phyloP scores from a whole-genome alignment of 2,797 vertebrate species.

The Thunnus albacares region DNA sequence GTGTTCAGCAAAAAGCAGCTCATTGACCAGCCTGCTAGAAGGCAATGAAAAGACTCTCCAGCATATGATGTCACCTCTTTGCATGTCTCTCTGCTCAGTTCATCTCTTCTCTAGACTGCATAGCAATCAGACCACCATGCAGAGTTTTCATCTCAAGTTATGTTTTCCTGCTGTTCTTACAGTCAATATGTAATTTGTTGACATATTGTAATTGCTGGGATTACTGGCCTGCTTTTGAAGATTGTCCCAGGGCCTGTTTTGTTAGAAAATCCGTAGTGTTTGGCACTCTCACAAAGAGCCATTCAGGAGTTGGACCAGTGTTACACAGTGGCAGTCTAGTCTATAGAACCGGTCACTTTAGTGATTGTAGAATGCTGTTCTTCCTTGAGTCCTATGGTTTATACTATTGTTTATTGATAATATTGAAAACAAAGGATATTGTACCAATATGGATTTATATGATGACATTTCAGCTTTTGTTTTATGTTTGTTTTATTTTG shows the following conservation, averaged over 20 bases:
- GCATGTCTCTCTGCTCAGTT: slow-evolving; percentile 50
- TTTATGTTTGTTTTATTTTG: neutral
- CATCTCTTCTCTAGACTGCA: slow-evolving; percentile 31
- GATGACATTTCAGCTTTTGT: neutral
- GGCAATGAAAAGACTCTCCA: slow-evolving; percentile 52
- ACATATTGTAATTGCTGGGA: slow-evolving; percentile 45
- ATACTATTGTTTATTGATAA: neutral
- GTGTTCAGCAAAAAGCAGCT: slow-evolving; percentile 64
- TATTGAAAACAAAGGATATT: neutral
- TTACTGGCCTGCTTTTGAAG: slow-evolving; percentile 51
- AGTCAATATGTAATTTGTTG: slow-evolving; percentile 44
- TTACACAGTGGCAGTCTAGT: slow-evolving; percentile 39
- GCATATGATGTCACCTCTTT: slow-evolving; percentile 67
- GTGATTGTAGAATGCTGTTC: neutral
- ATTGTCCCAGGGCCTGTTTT: slow-evolving; percentile 54
- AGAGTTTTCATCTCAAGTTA: slow-evolving; percentile 21
- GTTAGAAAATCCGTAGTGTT: slow-evolving; percentile 55
- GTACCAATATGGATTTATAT: neutral
- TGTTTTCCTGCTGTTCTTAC: slow-evolving; percentile 13
- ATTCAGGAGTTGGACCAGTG: slow-evolving; percentile 59
- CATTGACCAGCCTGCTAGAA: slow-evolving; percentile 52
- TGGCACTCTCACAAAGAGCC: slow-evolving; percentile 68
- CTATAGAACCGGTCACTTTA: slow-evolving; percentile 45
- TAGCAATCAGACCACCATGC: slow-evolving; percentile 33
- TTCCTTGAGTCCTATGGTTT: neutral